Percentiles rank a stretch among this genome's conserved stretches.
phyloP scores from a whole-genome alignment of 2,797 vertebrate species.

The Eulemur mongoz region DNA sequence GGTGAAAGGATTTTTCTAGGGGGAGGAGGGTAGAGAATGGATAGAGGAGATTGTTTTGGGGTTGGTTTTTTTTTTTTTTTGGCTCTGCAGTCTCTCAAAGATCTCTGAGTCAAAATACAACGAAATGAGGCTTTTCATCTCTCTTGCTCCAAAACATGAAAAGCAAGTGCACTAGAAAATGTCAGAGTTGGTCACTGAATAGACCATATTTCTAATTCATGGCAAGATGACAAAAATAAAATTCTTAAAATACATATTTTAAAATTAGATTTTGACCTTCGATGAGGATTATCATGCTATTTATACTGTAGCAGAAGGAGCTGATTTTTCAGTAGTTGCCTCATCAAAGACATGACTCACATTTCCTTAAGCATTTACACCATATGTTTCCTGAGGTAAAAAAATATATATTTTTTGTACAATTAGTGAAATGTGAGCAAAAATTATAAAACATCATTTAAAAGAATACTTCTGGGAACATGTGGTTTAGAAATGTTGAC shows the following conservation, averaged over 20 bases:
- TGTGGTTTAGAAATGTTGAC: constrained; percentile 44
- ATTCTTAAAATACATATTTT: constrained; percentile 75
- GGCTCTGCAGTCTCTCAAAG: constrained; percentile 42
- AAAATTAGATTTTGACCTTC: constrained; percentile 78
- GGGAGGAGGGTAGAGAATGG: constrained; percentile 52
- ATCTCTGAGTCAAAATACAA: constrained; percentile 55
- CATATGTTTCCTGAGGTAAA: constrained; percentile 76
- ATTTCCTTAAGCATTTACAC: constrained; percentile 79
- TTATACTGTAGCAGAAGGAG: constrained; percentile 76
- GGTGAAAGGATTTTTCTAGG: constrained; percentile 71
- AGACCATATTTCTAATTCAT: constrained; percentile 64
- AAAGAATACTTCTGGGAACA: constrained; percentile 55
- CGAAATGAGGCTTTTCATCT: constrained; percentile 44
- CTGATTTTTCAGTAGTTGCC: constrained; percentile 73
- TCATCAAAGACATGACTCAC: constrained; percentile 79
- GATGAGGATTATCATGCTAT: constrained; percentile 78
- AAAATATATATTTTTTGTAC: constrained; percentile 43
- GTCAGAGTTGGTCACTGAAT: neutral
- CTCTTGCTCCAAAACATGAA: constrained; percentile 31
- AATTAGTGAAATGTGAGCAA: constrained; percentile 61
- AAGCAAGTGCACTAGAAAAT: constrained; percentile 26
- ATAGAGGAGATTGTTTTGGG: constrained; percentile 9
- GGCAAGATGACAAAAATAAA: constrained; percentile 65
- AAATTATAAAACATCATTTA: constrained; percentile 63
- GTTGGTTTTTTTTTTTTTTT: neutral